These are phyloP conservation scores for Harpalus rufipes DNA, from an alignment of 2,888 invertebrate genomes.

Conservation along the genomic window DNA sequence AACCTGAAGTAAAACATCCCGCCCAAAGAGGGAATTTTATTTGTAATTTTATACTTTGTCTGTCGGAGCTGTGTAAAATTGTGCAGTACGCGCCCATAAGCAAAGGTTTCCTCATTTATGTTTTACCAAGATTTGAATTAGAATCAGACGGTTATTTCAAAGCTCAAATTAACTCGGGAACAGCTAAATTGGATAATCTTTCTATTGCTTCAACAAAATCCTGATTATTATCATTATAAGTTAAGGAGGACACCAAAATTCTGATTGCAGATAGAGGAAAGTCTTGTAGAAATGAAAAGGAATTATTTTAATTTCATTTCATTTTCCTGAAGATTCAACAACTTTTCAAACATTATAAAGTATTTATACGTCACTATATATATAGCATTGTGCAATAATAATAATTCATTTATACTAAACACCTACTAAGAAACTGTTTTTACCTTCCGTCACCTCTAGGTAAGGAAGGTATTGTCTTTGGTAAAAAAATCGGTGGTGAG, in stretches of 20 bases:
- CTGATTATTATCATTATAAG: constrained; percentile 4
- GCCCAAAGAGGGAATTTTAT: constrained; percentile 24
- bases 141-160: background rate
- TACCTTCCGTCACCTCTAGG: too few relatives aligned
- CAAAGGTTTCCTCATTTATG: constrained; percentile 7
- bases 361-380: too few relatives aligned
- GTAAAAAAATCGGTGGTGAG: too few relatives aligned
- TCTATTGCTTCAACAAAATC: background rate
- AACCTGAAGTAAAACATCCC: constrained; percentile 18
- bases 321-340: too few relatives aligned
- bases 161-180: constrained; percentile 15
- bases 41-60: constrained; percentile 53
- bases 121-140: constrained; percentile 33
- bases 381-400: too few relatives aligned
- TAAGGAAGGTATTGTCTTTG: too few relatives aligned
- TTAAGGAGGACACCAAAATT: background rate
- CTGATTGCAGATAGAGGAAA: too few relatives aligned
- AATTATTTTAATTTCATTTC: too few relatives aligned
- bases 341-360: too few relatives aligned
- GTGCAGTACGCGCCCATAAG: constrained; percentile 4
- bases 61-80: constrained; percentile 24
- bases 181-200: background rate
- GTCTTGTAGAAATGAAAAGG: too few relatives aligned
- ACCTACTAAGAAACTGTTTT: too few relatives aligned
- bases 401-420: too few relatives aligned